Conservation (phyloP, 2,113 vertebrate species). For the Maccullochella peelii region DNA sequence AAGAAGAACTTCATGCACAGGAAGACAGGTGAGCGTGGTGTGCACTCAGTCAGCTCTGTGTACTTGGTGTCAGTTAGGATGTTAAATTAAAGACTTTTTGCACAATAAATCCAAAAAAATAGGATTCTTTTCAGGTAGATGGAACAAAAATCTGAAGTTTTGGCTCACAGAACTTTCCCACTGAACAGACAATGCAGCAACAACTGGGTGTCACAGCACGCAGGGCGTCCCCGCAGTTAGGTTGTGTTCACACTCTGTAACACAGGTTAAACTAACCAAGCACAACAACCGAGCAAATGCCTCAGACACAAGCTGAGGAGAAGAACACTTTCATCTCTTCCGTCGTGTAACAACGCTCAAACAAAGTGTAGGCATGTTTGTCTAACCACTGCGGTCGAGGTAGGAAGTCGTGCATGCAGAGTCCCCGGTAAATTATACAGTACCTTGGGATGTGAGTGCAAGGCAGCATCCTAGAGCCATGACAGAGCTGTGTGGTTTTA, state of each 20-base stretch:
- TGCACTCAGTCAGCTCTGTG: not conserved
- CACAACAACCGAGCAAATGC: not conserved
- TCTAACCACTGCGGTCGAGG: constrained; percentile 8
- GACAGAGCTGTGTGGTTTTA: constrained; percentile 26
- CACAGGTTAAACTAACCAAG: not conserved
- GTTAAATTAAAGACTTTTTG: too few species aligned
- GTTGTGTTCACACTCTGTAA: not conserved
- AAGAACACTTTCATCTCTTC: constrained; percentile 5
- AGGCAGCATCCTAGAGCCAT: constrained; percentile 84
- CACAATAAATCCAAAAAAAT: not conserved
- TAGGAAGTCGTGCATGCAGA: constrained; percentile 23
- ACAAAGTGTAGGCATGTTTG: constrained; percentile 24
- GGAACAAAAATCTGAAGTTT: not conserved
- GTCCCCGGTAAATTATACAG: constrained; percentile 34
- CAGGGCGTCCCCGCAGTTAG: not conserved
- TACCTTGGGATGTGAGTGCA: constrained; percentile 79
- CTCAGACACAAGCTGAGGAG: not conserved
- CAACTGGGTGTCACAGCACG: not conserved
- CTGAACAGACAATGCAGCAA: not conserved
- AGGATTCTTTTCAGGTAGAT: not conserved
- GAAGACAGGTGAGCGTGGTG: not conserved
- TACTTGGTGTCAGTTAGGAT: not conserved
- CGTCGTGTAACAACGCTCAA: constrained; percentile 17
- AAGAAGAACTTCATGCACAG: not conserved
- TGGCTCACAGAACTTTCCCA: not conserved